These are phyloP conservation scores for Globodera rostochiensis DNA, from an alignment of 1,140 invertebrate species.

Conservation along the genomic window DNA sequence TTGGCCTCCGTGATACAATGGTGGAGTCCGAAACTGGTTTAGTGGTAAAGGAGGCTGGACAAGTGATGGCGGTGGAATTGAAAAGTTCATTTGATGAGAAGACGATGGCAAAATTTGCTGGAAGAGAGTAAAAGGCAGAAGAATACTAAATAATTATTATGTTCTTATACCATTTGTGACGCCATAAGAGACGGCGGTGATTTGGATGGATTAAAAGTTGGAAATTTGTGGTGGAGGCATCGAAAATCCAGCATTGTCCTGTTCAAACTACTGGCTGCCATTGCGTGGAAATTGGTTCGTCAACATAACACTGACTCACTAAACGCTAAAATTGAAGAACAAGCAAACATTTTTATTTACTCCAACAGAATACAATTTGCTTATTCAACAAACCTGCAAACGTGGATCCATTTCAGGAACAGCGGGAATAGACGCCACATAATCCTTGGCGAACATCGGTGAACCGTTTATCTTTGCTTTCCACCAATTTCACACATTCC, in stretches of 20 bases:
- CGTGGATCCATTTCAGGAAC: slow-evolving; percentile 38
- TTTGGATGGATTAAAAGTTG: slow-evolving; percentile 27
- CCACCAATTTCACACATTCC: slow-evolving; percentile 97
- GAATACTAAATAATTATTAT: neutral
- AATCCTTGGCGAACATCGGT: slow-evolving; percentile 83
- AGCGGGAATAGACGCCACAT: slow-evolving; percentile 39
- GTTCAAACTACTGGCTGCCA: neutral
- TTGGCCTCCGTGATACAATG: slow-evolving; percentile 2
- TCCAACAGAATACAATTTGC: neutral
- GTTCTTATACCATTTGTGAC: slow-evolving; percentile 9
- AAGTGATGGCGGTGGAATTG: slow-evolving; percentile 20
- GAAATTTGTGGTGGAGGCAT: slow-evolving; percentile 13
- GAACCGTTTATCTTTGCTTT: slow-evolving; percentile 75
- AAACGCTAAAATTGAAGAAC: slow-evolving; percentile 8
- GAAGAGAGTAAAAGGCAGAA: slow-evolving; percentile 5
- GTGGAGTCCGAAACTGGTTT: neutral
- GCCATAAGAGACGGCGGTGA: slow-evolving; percentile 30
- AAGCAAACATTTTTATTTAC: neutral
- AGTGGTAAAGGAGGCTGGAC: slow-evolving; percentile 21
- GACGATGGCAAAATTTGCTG: slow-evolving; percentile 17
- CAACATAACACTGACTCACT: slow-evolving; percentile 4
- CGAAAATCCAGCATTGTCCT: neutral
- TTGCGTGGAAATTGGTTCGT: neutral
- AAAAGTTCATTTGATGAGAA: slow-evolving; percentile 5
- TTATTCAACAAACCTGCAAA: slow-evolving; percentile 26